phyloP scores from a whole-genome alignment of 2,888 invertebrate species.

The Atherix ibis region DNA sequence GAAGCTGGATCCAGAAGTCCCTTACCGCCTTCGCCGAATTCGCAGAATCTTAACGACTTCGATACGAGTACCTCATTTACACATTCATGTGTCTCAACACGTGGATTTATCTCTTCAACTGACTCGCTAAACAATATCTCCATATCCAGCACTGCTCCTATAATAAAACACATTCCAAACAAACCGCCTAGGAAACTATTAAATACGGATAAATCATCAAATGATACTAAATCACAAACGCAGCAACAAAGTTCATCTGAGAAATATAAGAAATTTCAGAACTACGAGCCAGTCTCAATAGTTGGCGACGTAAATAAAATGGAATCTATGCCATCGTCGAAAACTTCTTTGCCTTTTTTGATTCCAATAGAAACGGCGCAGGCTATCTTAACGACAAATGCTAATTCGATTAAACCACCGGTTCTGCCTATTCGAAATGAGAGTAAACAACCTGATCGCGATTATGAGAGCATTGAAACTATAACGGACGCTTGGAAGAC shows the following conservation, averaged over 20 bases:
- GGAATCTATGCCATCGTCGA: constrained; percentile 4
- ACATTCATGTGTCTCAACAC: constrained; percentile 24
- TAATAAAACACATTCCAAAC: constrained; percentile 24
- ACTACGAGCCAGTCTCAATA: constrained; percentile 30
- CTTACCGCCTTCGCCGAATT: constrained; percentile 46
- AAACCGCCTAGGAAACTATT: constrained; percentile 30
- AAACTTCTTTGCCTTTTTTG: constrained; percentile 7
- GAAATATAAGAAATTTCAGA: constrained; percentile 27
- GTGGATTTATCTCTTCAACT: constrained; percentile 27
- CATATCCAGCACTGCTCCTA: constrained; percentile 14
- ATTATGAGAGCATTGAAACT: constrained; percentile 61
- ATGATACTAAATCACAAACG: neutral
- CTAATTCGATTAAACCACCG: constrained; percentile 16
- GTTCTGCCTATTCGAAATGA: constrained; percentile 25
- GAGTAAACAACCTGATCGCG: constrained; percentile 19
- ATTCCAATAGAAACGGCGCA: constrained; percentile 14
- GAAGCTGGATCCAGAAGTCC: constrained; percentile 72
- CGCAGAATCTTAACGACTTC: constrained; percentile 22
- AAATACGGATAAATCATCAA: constrained; percentile 8
- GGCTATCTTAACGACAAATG: neutral
- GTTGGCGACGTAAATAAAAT: constrained; percentile 15
- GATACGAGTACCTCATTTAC: constrained; percentile 18
- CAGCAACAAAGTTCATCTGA: constrained; percentile 16
- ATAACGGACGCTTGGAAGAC: constrained; percentile 70
- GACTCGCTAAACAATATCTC: constrained; percentile 27